phyloP scores from a whole-genome alignment of 35 echinoderm and acorn worm genomes.

The Anneissia japonica region DNA sequence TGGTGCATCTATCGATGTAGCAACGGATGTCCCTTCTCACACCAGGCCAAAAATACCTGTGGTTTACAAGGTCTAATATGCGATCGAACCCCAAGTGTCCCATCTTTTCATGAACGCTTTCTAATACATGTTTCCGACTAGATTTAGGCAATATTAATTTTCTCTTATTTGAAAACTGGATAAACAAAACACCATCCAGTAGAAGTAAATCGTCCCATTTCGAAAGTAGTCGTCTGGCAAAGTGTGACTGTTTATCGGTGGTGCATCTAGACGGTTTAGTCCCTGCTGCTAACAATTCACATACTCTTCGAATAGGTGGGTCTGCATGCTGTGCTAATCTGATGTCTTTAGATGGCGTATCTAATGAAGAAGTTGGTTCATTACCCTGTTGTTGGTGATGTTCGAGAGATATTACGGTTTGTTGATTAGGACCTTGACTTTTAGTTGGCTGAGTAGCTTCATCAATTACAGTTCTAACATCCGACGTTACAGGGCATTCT shows the following conservation, averaged over 20 bases:
- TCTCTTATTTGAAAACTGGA: too few relatives aligned
- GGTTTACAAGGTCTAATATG: too few relatives aligned
- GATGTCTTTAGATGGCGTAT: too few relatives aligned
- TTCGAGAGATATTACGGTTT: background rate
- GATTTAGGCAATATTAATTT: too few relatives aligned
- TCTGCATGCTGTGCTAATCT: background rate
- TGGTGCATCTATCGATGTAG: too few relatives aligned
- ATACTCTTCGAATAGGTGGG: background rate
- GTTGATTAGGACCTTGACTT: background rate
- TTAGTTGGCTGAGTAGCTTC: too few relatives aligned
- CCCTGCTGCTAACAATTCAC: background rate
- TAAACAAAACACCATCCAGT: background rate
- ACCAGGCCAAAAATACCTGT: too few relatives aligned
- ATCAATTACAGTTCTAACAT: background rate
- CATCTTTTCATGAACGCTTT: too few relatives aligned
- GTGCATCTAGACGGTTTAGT: background rate
- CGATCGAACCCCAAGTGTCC: too few relatives aligned
- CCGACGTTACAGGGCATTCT: background rate
- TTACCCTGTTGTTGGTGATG: background rate
- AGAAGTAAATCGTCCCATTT: background rate
- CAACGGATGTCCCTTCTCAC: too few relatives aligned
- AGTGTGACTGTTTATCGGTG: background rate
- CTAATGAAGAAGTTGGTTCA: too few relatives aligned
- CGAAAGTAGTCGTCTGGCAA: background rate
- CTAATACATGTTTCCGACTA: too few relatives aligned